phyloP scores from a whole-genome alignment of 2,888 invertebrate genomes.

The Noctua comes region DNA sequence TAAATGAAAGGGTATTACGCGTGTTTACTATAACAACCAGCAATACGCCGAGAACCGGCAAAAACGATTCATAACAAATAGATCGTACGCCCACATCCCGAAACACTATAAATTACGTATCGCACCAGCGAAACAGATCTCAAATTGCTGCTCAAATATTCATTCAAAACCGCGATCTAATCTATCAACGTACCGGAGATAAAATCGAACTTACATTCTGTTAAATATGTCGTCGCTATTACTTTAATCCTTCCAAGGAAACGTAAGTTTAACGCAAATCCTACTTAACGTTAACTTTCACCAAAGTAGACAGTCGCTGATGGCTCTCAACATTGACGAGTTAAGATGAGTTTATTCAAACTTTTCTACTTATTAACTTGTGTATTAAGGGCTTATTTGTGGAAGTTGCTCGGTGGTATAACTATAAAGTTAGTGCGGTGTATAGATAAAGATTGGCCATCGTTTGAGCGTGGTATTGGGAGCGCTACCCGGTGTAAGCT shows the following conservation, averaged over 20 bases:
- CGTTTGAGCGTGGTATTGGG: conserved; percentile 85
- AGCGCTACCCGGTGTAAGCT: conserved; percentile 84
- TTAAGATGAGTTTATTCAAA: conserved; percentile 87
- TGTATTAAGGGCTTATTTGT: conserved; percentile 85
- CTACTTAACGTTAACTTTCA: conserved; percentile 88
- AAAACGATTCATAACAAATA: conserved; percentile 69
- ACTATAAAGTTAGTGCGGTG: conserved; percentile 75
- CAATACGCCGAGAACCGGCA: conserved; percentile 70
- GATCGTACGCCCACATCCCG: conserved; percentile 45
- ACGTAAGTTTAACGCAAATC: conserved; percentile 87
- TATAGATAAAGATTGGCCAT: conserved; percentile 80
- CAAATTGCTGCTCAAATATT: conserved; percentile 60
- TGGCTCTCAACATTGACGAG: conserved; percentile 86
- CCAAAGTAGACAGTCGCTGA: conserved; percentile 88
- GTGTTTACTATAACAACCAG: conserved; percentile 82
- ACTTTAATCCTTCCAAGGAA: conserved; percentile 86
- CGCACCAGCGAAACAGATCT: conserved; percentile 52
- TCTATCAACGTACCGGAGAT: conserved; percentile 52
- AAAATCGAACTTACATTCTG: conserved; percentile 66
- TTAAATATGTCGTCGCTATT: conserved; percentile 81
- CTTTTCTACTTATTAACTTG: conserved; percentile 89
- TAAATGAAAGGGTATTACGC: conserved; percentile 89
- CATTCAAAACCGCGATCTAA: conserved; percentile 52
- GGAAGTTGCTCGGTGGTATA: conserved; percentile 73
- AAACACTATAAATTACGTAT: conserved; percentile 53